These are phyloP conservation scores for Drosophila lini DNA, from an alignment of 1,140 invertebrate genomes.

Conservation along the genomic window DNA sequence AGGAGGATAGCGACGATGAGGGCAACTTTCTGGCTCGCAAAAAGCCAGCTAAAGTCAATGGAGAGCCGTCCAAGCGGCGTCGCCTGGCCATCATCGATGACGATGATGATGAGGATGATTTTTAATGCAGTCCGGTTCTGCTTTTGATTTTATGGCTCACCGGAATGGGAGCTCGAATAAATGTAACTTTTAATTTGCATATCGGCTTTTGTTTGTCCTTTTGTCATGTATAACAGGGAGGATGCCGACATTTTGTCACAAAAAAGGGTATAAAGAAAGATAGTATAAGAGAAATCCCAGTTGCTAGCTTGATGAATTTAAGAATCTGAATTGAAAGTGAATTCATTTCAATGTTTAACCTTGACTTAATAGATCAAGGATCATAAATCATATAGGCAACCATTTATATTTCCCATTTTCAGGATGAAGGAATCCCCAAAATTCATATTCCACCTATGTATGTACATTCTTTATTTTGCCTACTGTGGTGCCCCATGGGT, in stretches of 20 bases:
- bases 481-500: constrained; percentile 1
- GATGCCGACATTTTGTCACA: neutral
- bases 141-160: constrained; percentile 45
- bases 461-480: constrained; percentile 2
- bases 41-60: constrained; percentile 59
- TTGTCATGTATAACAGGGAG: constrained; percentile 14
- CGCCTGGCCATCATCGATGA: constrained; percentile 80
- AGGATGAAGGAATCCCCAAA: neutral
- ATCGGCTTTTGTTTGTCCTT: constrained; percentile 26
- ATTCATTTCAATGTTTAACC: neutral
- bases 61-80: constrained; percentile 75
- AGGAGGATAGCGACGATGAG: constrained; percentile 65
- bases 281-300: neutral
- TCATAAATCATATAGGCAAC: neutral
- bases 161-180: constrained; percentile 48
- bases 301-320: neutral
- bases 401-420: neutral
- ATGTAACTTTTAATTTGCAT: constrained; percentile 53
- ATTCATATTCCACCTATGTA: neutral
- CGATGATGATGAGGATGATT: constrained; percentile 78
- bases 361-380: neutral
- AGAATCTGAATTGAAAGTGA: neutral
- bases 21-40: constrained; percentile 75
- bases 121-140: constrained; percentile 53
- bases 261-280: neutral